Evolutionary conservation across 2,888 invertebrate species (phyloP).

Genomic region (Agrotis ipsilon): DNA sequence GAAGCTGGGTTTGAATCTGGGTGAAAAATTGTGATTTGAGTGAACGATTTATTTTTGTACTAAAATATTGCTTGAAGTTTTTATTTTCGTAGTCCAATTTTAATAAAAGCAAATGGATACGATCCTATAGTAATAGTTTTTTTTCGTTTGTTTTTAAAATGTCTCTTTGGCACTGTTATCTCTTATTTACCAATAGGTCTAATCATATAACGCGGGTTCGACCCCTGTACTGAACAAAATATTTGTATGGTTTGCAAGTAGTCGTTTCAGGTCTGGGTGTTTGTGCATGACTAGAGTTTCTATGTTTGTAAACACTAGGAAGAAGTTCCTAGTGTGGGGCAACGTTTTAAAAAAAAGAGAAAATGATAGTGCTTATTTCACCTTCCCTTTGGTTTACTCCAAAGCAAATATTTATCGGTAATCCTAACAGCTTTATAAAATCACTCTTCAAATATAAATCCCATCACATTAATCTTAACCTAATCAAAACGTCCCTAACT

Average conservation of each 20-base stretch:
- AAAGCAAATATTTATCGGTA: background rate
- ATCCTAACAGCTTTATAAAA: background rate
- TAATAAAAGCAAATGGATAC: background rate
- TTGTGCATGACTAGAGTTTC: no score
- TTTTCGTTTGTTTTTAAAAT: no score
- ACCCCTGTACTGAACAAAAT: no score
- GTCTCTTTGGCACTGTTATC: no score
- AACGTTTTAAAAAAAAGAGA: no score
- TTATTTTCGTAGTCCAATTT: background rate
- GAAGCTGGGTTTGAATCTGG: slow-evolving; percentile 27
- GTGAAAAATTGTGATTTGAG: slow-evolving; percentile 26
- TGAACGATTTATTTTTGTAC: background rate
- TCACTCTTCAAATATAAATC: slow-evolving; percentile 18
- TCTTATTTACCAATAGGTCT: no score
- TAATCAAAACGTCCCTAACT: slow-evolving; percentile 27
- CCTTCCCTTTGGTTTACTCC: background rate
- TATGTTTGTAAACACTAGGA: no score
- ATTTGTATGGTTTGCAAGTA: no score
- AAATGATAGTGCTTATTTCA: no score
- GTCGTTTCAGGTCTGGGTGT: no score
- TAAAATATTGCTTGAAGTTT: background rate
- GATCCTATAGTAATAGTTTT: background rate
- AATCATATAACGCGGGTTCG: no score
- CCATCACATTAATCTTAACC: slow-evolving; percentile 22
- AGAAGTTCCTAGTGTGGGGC: no score